Conservation (phyloP, 2,113 vertebrate species). For the Thalassarche chlororhynchos region DNA sequence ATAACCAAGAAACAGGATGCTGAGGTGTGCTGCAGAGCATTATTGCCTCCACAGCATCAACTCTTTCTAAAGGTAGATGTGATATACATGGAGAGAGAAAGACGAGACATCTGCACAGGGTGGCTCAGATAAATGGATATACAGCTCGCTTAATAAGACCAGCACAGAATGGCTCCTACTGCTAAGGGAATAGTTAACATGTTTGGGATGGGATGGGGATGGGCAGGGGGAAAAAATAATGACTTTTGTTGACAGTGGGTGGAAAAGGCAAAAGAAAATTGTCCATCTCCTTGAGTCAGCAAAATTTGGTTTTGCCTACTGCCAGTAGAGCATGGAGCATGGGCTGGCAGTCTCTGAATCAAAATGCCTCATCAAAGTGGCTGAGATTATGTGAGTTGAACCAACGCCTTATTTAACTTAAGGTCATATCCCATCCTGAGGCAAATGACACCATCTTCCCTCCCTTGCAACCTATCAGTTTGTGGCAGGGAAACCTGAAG, state of each 20-base stretch:
- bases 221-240: neutral
- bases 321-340: neutral
- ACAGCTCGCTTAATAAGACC: fast-evolving
- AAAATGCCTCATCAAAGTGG: neutral
- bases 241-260: neutral
- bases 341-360: neutral
- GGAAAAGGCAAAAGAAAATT: neutral
- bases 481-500: neutral
- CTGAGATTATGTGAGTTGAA: neutral
- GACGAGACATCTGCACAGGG: neutral
- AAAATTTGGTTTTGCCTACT: neutral
- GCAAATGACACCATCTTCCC: neutral
- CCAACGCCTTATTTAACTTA: neutral
- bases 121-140: neutral
- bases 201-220: fast-evolving
- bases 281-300: neutral
- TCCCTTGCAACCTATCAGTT: neutral
- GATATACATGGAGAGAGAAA: neutral
- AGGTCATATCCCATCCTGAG: neutral
- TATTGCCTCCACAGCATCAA: neutral
- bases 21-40: neutral
- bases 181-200: neutral
- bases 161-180: neutral
- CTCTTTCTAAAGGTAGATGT: neutral
- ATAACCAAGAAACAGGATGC: neutral